Conservation (phyloP, 2,113 vertebrate species). For the Coptodon bakossiorum region DNA sequence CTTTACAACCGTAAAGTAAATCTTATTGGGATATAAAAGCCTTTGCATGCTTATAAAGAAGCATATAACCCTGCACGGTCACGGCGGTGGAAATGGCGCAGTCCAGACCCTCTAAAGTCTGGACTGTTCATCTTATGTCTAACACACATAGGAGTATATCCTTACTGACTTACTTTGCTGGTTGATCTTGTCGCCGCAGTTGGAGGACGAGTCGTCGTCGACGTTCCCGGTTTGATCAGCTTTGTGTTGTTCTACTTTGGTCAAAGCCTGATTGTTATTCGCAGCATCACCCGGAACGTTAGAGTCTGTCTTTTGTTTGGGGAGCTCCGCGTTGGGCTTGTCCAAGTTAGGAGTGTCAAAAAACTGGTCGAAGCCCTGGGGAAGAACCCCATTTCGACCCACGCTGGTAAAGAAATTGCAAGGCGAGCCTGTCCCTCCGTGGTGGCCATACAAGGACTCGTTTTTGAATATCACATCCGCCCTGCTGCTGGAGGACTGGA, state of each 20-base stretch:
- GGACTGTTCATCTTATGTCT: not conserved
- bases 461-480: slow-evolving; percentile 93
- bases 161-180: slow-evolving; percentile 79
- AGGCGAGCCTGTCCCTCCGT: slow-evolving; percentile 73
- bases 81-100: slow-evolving; percentile 69
- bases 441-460: slow-evolving; percentile 82
- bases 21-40: slow-evolving; percentile 98
- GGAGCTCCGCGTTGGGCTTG: slow-evolving; percentile 59
- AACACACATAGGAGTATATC: not conserved
- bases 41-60: slow-evolving; percentile 97
- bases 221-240: slow-evolving; percentile 70
- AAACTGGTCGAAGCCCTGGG: slow-evolving; percentile 97
- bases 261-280: slow-evolving; percentile 73
- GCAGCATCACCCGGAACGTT: slow-evolving; percentile 63
- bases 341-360: slow-evolving; percentile 77
- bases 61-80: slow-evolving; percentile 84
- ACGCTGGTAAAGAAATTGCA: slow-evolving; percentile 86
- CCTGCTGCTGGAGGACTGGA: slow-evolving; percentile 80
- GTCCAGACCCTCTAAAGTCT: slow-evolving; percentile 34
- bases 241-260: slow-evolving; percentile 77
- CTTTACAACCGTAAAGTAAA: slow-evolving; percentile 91
- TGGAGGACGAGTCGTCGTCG: slow-evolving; percentile 82
- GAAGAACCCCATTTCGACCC: slow-evolving; percentile 93
- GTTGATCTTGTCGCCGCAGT: slow-evolving; percentile 86
- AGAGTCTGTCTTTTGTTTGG: slow-evolving; percentile 79